Evolutionary conservation across 1,140 invertebrate species (phyloP).

Genomic region (Rhopalosiphum padi): DNA sequence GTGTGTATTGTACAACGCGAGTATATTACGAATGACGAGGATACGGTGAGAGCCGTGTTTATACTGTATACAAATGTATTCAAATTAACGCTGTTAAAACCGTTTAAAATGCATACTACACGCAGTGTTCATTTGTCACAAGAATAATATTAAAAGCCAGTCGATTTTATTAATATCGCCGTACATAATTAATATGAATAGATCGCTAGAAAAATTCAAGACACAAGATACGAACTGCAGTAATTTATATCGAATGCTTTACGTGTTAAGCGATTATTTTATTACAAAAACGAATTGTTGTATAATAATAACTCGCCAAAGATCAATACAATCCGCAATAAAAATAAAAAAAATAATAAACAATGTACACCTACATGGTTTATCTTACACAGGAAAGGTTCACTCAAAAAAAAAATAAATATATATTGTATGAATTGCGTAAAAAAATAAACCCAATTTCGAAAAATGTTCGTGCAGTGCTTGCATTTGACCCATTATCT

Average conservation of each 20-base stretch:
- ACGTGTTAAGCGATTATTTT: background rate
- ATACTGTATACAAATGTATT: background rate
- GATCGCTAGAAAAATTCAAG: background rate
- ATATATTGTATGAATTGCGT: background rate
- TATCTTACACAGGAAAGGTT: background rate
- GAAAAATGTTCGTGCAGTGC: background rate
- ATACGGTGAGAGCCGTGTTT: background rate
- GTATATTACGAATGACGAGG: background rate
- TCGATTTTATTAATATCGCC: background rate
- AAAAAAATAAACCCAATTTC: background rate
- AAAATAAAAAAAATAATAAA: background rate
- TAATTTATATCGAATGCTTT: background rate
- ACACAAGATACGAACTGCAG: background rate
- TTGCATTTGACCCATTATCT: conserved; percentile 9
- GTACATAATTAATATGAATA: background rate
- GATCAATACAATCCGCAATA: background rate
- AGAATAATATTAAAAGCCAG: background rate
- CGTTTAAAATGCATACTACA: background rate
- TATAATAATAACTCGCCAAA: background rate
- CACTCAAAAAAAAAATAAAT: background rate
- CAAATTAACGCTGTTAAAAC: background rate
- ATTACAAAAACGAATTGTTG: background rate
- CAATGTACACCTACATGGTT: background rate
- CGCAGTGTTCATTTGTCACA: background rate
- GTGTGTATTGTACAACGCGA: background rate